Evolutionary conservation across 2,888 invertebrate species (phyloP), one percentile per base, ranked within the genome.

Genomic region (Anthophora plumipes): DNA sequence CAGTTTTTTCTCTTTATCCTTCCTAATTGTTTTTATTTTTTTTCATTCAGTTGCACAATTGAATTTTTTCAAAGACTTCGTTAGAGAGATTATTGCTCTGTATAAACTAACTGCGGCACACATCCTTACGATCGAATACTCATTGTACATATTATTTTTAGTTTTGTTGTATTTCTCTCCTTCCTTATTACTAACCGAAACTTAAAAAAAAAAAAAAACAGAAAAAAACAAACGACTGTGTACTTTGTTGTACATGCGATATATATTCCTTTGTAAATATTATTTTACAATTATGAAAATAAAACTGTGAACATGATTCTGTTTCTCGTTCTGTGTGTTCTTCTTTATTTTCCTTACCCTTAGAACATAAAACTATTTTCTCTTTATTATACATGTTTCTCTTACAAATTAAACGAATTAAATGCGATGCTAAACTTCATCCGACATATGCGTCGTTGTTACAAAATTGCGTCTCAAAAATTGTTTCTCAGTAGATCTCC

Each of bases 221-320:
- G n/a, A n/a, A n/a, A n/a, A n/a, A n/a, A n/a, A n/a, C n/a, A n/a
- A 84, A 84, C 67, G 80, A 87, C 83, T 83, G 81, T 86, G 81
- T 84, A 84, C 79, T 81, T 70, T 80, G 72, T n/a, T 79, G 82
- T 88, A 85, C 85, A 85, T 86, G 71, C 81, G 74, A 82, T 82
- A 83, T 80, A 72, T 61, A 61, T 46, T 69, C 37, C 80, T 85
- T 84, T 90, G 89, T 90, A 90, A 90, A 90, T 90, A 89, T 86
- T 63, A 85, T 76, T 85, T 83, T 82, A 88, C 85, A 83, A 61
- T 83, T 85, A 86, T 77, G 77, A 75, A 70, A 88, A 89, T 90
- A 89, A 90, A 90, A 89, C 80, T 84, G 81, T 74, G 76, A 75
- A 84, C 66, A 76, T 71, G 61, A 69, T 55, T n/a, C 17, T 43